Evolutionary conservation across 2,113 vertebrate genomes (phyloP).

Genomic region (Alligator sinensis): DNA sequence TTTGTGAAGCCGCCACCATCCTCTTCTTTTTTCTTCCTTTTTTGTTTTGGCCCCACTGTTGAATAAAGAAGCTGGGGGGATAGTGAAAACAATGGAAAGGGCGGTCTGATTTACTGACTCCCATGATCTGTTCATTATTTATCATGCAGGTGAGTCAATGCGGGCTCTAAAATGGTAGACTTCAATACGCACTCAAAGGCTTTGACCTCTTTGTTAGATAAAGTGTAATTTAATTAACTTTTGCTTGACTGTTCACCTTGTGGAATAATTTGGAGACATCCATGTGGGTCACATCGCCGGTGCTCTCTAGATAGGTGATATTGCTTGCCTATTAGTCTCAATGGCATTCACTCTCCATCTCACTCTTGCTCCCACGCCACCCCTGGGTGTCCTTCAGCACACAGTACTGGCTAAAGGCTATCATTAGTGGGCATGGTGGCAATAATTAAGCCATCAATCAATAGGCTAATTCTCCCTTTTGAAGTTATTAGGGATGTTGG

Average conservation of each 20-base stretch:
- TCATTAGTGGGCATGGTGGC: constrained; percentile 33
- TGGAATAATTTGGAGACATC: neutral
- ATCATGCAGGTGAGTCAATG: neutral
- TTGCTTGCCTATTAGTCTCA: neutral
- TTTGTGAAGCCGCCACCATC: rapidly evolving
- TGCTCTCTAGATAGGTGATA: neutral
- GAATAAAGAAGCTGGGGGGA: rapidly evolving
- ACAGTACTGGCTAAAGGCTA: neutral
- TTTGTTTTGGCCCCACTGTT: neutral
- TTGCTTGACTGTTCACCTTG: neutral
- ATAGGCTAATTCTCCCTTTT: constrained; percentile 67
- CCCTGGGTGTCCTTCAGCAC: neutral
- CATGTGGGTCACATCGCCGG: rapidly evolving
- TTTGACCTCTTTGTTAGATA: constrained; percentile 1
- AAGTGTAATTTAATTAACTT: constrained; percentile 60
- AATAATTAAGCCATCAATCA: constrained; percentile 69
- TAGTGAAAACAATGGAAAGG: neutral
- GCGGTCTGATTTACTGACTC: rapidly evolving
- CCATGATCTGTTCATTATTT: neutral
- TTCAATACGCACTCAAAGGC: rapidly evolving
- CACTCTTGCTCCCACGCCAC: rapidly evolving
- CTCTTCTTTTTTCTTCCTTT: neutral
- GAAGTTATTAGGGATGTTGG: constrained; percentile 60
- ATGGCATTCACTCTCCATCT: neutral
- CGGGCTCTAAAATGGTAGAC: neutral